Conservation (phyloP, 2,113 vertebrate genomes). For the Pelecanoides urinatrix region DNA sequence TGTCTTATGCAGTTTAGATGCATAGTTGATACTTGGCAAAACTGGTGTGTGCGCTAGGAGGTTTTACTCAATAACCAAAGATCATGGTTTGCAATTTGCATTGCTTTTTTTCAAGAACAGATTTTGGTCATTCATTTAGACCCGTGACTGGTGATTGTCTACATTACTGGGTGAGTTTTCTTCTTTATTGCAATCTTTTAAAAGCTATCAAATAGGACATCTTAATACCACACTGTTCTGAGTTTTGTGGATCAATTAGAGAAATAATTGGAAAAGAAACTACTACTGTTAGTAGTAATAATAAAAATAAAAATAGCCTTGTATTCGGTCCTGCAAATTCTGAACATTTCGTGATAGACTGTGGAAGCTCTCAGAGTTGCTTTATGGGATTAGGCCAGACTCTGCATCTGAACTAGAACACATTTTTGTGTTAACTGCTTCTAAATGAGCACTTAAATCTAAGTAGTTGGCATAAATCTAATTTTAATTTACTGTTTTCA, state of each 20-base stretch:
- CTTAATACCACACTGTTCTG: neutral
- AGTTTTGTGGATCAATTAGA: neutral
- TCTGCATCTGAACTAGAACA: neutral
- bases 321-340: neutral
- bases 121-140: neutral
- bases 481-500: constrained; percentile 52
- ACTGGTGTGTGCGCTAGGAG: neutral
- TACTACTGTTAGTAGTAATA: neutral
- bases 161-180: neutral
- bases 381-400: constrained; percentile 7
- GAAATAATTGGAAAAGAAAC: neutral
- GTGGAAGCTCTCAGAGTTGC: neutral
- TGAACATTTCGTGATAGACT: neutral
- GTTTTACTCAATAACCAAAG: neutral
- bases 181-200: neutral
- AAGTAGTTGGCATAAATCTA: constrained; percentile 55
- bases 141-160: neutral
- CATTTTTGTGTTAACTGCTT: constrained; percentile 55
- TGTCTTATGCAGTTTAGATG: neutral
- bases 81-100: neutral
- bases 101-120: neutral
- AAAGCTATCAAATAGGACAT: neutral
- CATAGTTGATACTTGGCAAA: neutral
- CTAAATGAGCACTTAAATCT: constrained; percentile 52
- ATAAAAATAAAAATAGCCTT: neutral